Base-by-base conservation (phyloP, 2,888 invertebrate genomes). In the Pelosia muscerda region DNA sequence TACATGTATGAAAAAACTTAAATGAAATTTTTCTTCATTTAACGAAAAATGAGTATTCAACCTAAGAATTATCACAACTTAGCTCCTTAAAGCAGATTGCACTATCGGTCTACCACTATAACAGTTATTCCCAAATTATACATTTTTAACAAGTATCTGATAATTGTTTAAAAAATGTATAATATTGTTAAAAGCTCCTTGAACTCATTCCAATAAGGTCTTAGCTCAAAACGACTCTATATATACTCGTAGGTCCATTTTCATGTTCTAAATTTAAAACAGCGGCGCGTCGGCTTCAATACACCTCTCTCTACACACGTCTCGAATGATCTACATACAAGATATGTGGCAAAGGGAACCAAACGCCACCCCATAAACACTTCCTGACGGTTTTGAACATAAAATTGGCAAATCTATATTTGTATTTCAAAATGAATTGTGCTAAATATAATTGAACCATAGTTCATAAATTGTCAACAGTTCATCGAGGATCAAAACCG, bases 401-500 rank as follows among this genome's bases (percentile, higher is more conserved):
- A 31, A 1, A 11, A 31, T 9, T 6, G 19, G 10, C 11, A 61
- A 19, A 55, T 10, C n/a, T 22, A 54, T 28, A 13, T 66, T 1
- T 49, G 9, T 49, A 49, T 49, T 49, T 49, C 1, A 60, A n/a
- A 26, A 15, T 28, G 23, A 60, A 57, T 26, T 49, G 9, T 25
- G 19, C 55, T 53, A 67, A 65, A 59, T 19, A 28, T 68, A 68
- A 72, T 34, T 38, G 55, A 69, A 61, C 53, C 66, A 69, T 56
- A 25, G 31, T 34, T 70, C 23, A n/a, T 75, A 62, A 71, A 61
- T 74, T 68, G 64, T 71, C 69, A 71, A 70, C 66, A 70, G 69
- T 76, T 76, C 71, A 77, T 72, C 72, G 75, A 79, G 80, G 72
- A 76, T 72, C 72, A 77, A 62, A 84, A 87, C 84, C 82, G 86